phyloP scores from a whole-genome alignment of 2,888 invertebrate genomes.

The Ommatoiulus sabulosus region DNA sequence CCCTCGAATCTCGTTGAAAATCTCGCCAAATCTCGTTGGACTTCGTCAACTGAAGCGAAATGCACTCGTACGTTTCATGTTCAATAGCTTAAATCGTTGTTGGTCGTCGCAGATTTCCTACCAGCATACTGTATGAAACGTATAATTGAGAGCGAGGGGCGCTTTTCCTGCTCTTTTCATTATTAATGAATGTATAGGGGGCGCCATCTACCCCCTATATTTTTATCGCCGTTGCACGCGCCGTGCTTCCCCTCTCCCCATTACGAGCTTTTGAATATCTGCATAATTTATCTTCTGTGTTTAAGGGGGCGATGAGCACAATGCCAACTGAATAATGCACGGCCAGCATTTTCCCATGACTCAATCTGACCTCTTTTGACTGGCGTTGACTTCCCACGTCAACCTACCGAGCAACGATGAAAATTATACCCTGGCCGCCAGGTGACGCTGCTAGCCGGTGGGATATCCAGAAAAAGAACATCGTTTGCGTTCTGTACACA shows the following conservation, averaged over 20 bases:
- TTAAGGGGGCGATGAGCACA: slow-evolving; percentile 22
- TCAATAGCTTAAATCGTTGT: not conserved
- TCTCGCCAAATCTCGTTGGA: not conserved
- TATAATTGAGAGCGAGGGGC: not conserved
- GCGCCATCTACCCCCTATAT: not conserved
- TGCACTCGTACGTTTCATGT: not conserved
- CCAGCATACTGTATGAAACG: not conserved
- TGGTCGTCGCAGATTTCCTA: slow-evolving; percentile 6
- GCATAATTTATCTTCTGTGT: not conserved
- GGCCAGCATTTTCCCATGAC: slow-evolving; percentile 33
- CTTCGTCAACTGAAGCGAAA: not conserved
- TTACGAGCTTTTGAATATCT: slow-evolving; percentile 41
- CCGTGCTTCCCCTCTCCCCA: not conserved
- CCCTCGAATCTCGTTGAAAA: not conserved
- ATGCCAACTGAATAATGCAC: not conserved
- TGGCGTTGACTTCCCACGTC: not conserved
- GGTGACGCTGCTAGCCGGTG: not conserved
- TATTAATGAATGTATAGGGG: slow-evolving; percentile 21
- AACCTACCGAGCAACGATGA: too few species aligned
- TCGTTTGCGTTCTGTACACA: too few species aligned
- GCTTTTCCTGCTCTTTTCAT: not conserved
- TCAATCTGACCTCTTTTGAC: slow-evolving; percentile 24
- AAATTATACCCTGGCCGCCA: not conserved
- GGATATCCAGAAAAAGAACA: too few species aligned
- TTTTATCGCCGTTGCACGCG: not conserved